Evolutionary conservation across 2,888 invertebrate species (phyloP), one percentile per base, ranked within the genome.

Genomic region (Cyaniris semiargus): DNA sequence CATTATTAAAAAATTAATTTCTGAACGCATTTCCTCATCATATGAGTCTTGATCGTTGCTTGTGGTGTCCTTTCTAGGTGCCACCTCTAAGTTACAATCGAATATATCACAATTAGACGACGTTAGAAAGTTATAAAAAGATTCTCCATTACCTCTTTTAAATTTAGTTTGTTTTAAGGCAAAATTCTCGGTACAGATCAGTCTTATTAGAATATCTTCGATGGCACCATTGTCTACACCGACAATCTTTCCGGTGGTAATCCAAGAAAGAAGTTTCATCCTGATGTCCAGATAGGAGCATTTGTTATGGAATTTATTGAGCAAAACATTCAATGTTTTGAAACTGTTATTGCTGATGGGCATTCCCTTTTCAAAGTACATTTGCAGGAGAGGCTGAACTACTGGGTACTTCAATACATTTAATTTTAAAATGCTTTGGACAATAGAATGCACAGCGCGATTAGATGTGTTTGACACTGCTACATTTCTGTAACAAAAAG

Each of bases 291-390:
- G 80, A 23, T 84, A 80, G 70, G 86, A 89, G 79, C 88, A 90
- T 83, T 90, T 92, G 79, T 84, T 89, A 79, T 89, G 93, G 82
- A 89, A 91, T 78, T 87, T 88, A 71, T 87, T 79, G 74, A 90
- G 86, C 23, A 92, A 78, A 58, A 81, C 80, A 76, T 83, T 88
- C 27, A 94, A 81, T 4, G 93, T 94, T 48, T 79, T 81, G 3
- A 93, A 81, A 80, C 89, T 91, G 48, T 83, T 78, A 56, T 84
- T 83, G 23, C 88, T 90, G 5, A 90, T 86, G 3, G 91, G 90
- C 89, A 94, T 91, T 75, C 88, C 90, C 79, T 87, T 90, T 77
- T 94, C 93, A 23, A 86, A 83, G 78, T 93, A 94, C 34, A 91
- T 82, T 81, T 90, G 89, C 27, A 92, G 82, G n/a, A 94, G 81